Base-by-base conservation (phyloP, 2,888 invertebrate genomes). In the Elaeidobius kamerunicus region DNA sequence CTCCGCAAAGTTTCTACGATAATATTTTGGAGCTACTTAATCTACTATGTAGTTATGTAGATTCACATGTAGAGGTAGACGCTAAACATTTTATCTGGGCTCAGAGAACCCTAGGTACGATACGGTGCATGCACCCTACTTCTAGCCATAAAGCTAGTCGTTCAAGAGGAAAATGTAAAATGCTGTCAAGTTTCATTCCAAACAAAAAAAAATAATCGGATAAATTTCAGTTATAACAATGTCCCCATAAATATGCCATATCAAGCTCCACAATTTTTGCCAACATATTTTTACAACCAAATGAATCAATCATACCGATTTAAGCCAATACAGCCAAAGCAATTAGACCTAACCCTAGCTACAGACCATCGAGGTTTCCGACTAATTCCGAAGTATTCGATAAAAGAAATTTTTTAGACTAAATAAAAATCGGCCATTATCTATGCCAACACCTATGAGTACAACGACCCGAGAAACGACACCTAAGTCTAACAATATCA, bases 91-190 rank as follows among this genome's bases (percentile, higher is more conserved):
- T n/a, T n/a, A n/a, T n/a, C 54, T 1, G 54, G 57, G 4, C 40
- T 55, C 35, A 32, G 39, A 47, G 52, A 58, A 44, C 53, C 58
- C 35, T 27, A 55, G 12, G 55, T 16, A 55, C 55, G 11, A 57
- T 55, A 23, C 35, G 48, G 9, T 55, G 56, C 41, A 56, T 49
- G 55, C 34, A 28, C 9, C 55, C 52, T n/a, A 48, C 12, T 17
- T 14, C 40, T 43, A 35, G 43, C 39, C 11, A 28, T 57, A 7
- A 54, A 57, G 28, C 43, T 51, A 7, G 41, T 52, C 9, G 46
- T 19, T 5, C 51, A 43, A 47, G 55, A 52, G 41, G 15, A 55
- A 28, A 57, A 55, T 30, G n/a, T 42, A 15, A 27, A 30, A 6
- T 55, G 51, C 34, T 51, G 47, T 32, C 44, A 45, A 46, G 51